Conservation (phyloP, 2,113 vertebrate species). For the Phrynosoma platyrhinos region DNA sequence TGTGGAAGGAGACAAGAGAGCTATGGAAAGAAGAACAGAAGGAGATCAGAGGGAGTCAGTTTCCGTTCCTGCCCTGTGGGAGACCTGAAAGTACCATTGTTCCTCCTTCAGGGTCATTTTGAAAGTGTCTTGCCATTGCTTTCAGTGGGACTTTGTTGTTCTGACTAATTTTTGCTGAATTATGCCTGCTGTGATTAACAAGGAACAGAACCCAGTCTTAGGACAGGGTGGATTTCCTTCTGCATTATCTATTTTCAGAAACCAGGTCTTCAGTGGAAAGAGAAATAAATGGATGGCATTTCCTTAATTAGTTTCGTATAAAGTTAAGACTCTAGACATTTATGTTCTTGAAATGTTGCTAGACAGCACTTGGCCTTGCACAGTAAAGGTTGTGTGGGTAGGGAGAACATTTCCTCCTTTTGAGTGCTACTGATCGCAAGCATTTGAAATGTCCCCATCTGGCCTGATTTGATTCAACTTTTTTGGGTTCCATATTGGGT, state of each 20-base stretch:
- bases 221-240: neutral
- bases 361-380: neutral
- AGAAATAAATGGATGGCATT: too few species aligned
- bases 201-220: neutral
- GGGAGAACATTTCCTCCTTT: neutral
- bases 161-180: neutral
- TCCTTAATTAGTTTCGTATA: neutral
- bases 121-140: neutral
- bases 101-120: neutral
- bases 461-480: too few species aligned
- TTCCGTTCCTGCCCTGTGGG: neutral
- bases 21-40: neutral
- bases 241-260: neutral
- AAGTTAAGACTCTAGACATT: neutral
- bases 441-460: too few species aligned
- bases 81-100: neutral
- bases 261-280: neutral
- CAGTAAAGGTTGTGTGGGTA: neutral
- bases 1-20: neutral
- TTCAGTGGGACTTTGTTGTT: neutral
- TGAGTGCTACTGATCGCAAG: neutral
- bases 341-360: neutral
- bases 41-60: neutral
- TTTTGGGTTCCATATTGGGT: too few species aligned
- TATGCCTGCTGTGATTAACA: neutral